Evolutionary conservation across 1,140 invertebrate species (phyloP), one percentile per base, ranked within the genome.

Genomic region (Macrobrachium rosenbergii): DNA sequence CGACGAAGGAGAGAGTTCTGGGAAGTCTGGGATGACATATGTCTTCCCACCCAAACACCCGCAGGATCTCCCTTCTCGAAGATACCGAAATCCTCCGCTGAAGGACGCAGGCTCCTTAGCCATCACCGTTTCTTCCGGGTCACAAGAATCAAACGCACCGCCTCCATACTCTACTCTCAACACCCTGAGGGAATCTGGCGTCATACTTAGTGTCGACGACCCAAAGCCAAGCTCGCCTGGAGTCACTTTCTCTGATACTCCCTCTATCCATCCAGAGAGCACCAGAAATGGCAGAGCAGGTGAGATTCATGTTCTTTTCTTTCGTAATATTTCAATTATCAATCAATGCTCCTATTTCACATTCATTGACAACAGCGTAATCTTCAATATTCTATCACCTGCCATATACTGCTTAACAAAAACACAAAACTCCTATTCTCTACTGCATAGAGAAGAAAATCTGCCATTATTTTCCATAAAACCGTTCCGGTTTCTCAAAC

Each of bases 181-280:
- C 28, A 78, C 84, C n/a, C 78, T 60, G n/a, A 78, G 84, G 5
- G 79, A 67, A 28, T 67, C 84, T 0, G 78, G 78, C 52, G 81
- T 81, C 58, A 69, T 87, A 21, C 17, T 87, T 45, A 72, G 86
- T 10, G 81, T 88, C 19, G 86, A 88, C 11, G 86, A 88, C 0
- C 86, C 86, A 45, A 88, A 88, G 63, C 60, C 86, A 11, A 88
- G 80, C 45, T 88, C 86, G 7, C 86, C 86, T 17, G 86, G 86
- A 37, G 86, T 88, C 19, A 88, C 86, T 3, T 88, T 88, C 43
- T 88, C 80, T 3, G 86, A 88, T 62, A 88, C 86, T 17, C 80
- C 86, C 10, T 88, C 86, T 73, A 82, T 88, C 72, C 72, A 77
- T 16, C 73, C 80, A 12, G 86, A 88, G 17, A 78, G 73, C 64